These are phyloP conservation scores for Coleophora deauratella DNA, from an alignment of 2,888 invertebrate species.

Conservation along the genomic window DNA sequence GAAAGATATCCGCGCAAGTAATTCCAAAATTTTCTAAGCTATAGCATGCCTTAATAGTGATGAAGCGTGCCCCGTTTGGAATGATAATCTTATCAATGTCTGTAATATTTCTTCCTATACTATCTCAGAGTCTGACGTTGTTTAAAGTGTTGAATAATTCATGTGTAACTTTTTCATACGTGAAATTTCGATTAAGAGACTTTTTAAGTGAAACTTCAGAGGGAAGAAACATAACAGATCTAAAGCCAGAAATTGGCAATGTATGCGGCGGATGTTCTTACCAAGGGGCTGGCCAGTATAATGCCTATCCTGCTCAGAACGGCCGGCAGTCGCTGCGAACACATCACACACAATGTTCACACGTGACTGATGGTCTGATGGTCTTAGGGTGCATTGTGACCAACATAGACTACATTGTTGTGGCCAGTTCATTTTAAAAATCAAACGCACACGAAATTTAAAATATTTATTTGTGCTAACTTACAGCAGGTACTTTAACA, in stretches of 20 bases:
- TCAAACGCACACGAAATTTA: not conserved
- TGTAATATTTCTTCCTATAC: no score
- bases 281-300: constrained; percentile 96
- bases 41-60: no score
- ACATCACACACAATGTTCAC: constrained; percentile 78
- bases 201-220: no score
- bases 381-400: constrained; percentile 70
- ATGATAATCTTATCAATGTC: constrained; percentile 6
- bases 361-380: constrained; percentile 64
- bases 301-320: constrained; percentile 97
- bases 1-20: no score
- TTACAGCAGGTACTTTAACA: not conserved
- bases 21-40: no score
- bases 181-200: no score
- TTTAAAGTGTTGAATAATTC: no score
- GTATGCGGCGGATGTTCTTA: constrained; percentile 78
- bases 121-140: no score
- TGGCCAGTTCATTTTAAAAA: not conserved
- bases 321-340: constrained; percentile 94
- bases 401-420: constrained; percentile 21
- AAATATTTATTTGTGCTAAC: not conserved
- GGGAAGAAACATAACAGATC: constrained; percentile 50
- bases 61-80: constrained; percentile 10
- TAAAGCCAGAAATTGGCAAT: constrained; percentile 59
- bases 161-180: no score